Evolutionary conservation across 92 coral and sea anemone species (phyloP).

Genomic region (Pocillopora grandis): DNA sequence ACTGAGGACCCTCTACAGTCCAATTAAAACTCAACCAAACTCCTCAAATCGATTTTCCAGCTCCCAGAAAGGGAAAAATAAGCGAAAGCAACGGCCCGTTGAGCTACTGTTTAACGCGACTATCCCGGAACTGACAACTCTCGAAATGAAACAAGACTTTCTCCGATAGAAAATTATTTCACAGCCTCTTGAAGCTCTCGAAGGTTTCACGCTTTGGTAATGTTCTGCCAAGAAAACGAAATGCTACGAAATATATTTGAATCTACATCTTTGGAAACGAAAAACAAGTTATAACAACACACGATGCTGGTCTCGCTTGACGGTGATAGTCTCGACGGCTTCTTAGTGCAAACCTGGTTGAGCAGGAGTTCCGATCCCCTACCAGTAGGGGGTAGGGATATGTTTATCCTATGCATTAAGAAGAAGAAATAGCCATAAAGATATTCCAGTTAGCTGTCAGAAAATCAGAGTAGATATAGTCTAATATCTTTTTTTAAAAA

Average conservation of each 20-base stretch:
- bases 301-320: slow-evolving; percentile 32
- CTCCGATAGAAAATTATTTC: neutral
- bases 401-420: neutral
- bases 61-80: slow-evolving; percentile 15
- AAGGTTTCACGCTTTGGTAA: neutral
- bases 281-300: slow-evolving; percentile 43
- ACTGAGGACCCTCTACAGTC: slow-evolving; percentile 45
- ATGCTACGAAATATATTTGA: slow-evolving; percentile 20
- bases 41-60: slow-evolving; percentile 28
- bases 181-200: neutral
- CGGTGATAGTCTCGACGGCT: slow-evolving; percentile 13
- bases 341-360: slow-evolving; percentile 19
- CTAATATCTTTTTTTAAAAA: neutral
- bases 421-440: neutral
- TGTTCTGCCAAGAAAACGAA: neutral
- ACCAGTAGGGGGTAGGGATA: slow-evolving; percentile 6
- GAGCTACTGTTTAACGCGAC: slow-evolving; percentile 5
- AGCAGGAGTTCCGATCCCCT: neutral
- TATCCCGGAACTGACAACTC: neutral
- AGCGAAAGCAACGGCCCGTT: slow-evolving; percentile 21
- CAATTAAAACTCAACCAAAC: slow-evolving; percentile 35
- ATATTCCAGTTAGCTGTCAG: neutral
- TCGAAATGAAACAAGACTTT: neutral
- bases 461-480: no score
- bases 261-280: slow-evolving; percentile 27